Conservation (phyloP, 1,140 invertebrate genomes). For the Trichonephila inaurata region DNA sequence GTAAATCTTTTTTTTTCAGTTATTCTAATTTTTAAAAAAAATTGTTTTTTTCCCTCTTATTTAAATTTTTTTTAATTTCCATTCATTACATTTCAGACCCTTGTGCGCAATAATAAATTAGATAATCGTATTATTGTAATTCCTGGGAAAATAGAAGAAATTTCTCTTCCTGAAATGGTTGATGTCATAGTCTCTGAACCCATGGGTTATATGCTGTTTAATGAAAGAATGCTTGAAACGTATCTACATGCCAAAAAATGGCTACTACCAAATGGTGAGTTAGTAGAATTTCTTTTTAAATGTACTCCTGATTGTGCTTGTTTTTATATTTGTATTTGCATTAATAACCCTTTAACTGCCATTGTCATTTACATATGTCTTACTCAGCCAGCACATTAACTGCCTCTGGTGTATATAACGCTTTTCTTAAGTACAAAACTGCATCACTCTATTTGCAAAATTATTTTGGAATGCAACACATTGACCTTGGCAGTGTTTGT, state of each 20-base stretch:
- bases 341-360: too few relatives aligned
- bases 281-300: not conserved
- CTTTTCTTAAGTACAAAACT: too few relatives aligned
- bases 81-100: slow-evolving; percentile 82
- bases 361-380: too few relatives aligned
- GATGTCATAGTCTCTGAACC: slow-evolving; percentile 99
- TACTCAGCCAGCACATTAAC: too few relatives aligned
- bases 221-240: slow-evolving; percentile 99
- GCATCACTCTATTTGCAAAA: too few relatives aligned
- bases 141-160: slow-evolving; percentile 99
- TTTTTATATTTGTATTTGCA: not conserved
- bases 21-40: not conserved
- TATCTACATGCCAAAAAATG: slow-evolving; percentile 99
- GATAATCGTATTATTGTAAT: slow-evolving; percentile 94
- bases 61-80: not conserved
- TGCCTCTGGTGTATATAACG: too few relatives aligned
- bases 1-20: slow-evolving; percentile 80
- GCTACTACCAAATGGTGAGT: slow-evolving; percentile 91
- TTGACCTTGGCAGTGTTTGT: too few relatives aligned
- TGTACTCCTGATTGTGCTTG: not conserved
- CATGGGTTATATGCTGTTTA: slow-evolving; percentile 99
- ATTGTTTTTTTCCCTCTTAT: not conserved
- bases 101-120: slow-evolving; percentile 95
- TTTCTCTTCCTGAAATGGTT: slow-evolving; percentile 95
- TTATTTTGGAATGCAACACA: too few relatives aligned